Evolutionary conservation across 1,140 invertebrate species (phyloP), one percentile per base, ranked within the genome.

Genomic region (Drosophila funebris): DNA sequence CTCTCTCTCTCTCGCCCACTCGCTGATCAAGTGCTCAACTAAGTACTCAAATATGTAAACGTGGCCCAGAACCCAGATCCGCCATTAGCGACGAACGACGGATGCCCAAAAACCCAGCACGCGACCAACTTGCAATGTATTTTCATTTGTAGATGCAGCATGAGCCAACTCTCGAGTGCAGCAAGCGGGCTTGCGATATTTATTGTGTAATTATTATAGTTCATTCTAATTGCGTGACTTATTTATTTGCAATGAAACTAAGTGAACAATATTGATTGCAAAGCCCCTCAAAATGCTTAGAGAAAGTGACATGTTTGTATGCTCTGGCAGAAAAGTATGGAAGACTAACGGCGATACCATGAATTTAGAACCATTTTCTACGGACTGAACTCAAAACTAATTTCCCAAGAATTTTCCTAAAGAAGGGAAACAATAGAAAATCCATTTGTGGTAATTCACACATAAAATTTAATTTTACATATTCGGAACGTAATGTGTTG

Each of bases 181-280:
- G 6, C 52, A 37, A 43, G 9, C 20, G 44, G 18, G 11, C 13
- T 50, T 13, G 50, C 50, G 1, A 22, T 44, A 87, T 81, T 81
- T 87, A 81, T 87, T 73, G 56, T 58, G 62, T 71, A 85, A 77
- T 80, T 85, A 77, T 74, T 85, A 74, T 50, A 50, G 50, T 70
- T 43, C 48, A 66, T 62, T 74, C 56, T 80, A 80, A 85, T 80
- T 67, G 64, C 58, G 46, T 57, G 77, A 60, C 46, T 44, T 68
- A 69, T 76, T 69, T 69, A 73, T 70, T 64, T 33, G 39, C 22
- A 36, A 22, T 60, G 22, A 11, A 43, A 50, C 14, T 29, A 60
- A 39, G 36, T 16, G 22, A 16, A 43, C 41, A 22, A 43, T 22
- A 43, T n/a, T n/a, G n/a, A 43, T 13, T 24, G 22, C 22, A 11